Evolutionary conservation across 1,140 invertebrate species (phyloP).

Genomic region (Lordiphosa clarofinis): DNA sequence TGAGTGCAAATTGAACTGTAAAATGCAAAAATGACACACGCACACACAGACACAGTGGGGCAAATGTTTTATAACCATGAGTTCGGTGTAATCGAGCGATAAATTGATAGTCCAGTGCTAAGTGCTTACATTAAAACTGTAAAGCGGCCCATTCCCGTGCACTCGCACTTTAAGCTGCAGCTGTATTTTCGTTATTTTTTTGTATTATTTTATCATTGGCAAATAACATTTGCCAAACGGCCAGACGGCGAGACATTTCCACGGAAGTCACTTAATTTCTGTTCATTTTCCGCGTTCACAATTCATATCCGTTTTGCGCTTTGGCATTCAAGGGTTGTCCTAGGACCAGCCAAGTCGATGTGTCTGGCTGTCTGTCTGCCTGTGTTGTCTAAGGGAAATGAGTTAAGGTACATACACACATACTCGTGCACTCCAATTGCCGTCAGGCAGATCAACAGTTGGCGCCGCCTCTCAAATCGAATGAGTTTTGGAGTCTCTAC

Average conservation of each 20-base stretch:
- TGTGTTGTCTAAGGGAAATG: slow-evolving; percentile 31
- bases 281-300: slow-evolving; percentile 70
- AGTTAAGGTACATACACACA: slow-evolving; percentile 10
- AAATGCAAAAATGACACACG: slow-evolving; percentile 9
- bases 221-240: slow-evolving; percentile 55
- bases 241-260: slow-evolving; percentile 73
- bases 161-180: background rate
- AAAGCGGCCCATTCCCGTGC: background rate
- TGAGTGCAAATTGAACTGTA: slow-evolving; percentile 21
- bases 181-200: background rate
- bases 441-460: slow-evolving; percentile 11
- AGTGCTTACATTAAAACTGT: slow-evolving; percentile 2
- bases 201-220: slow-evolving; percentile 23
- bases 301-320: slow-evolving; percentile 64
- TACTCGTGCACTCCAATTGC: background rate
- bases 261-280: slow-evolving; percentile 74
- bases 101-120: slow-evolving; percentile 11
- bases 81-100: slow-evolving; percentile 10
- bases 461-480: slow-evolving; percentile 18
- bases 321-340: slow-evolving; percentile 39
- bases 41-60: background rate
- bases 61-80: slow-evolving; percentile 6
- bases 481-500: slow-evolving; percentile 18
- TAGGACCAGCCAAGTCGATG: slow-evolving; percentile 4
- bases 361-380: slow-evolving; percentile 12